Evolutionary conservation across 2,113 vertebrate species (phyloP).

Genomic region (Mormoops blainvillei): DNA sequence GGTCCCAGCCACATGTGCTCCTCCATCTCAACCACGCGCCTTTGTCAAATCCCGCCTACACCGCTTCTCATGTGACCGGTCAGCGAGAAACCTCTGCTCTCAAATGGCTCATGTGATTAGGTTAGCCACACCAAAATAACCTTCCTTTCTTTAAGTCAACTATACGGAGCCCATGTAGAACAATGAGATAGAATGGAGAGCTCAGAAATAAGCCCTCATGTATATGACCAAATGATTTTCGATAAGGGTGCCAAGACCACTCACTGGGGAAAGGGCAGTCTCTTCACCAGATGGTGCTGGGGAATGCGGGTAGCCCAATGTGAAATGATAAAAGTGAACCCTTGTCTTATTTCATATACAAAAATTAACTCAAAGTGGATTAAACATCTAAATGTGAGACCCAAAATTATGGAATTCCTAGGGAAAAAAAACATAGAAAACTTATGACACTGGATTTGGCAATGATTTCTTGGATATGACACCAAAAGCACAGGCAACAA

Average conservation of each 20-base stretch:
- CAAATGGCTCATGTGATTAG: background rate
- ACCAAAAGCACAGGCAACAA: background rate
- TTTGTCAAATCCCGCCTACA: background rate
- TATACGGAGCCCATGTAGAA: background rate
- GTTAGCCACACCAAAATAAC: background rate
- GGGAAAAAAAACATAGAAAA: background rate
- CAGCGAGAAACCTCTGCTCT: background rate
- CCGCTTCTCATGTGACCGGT: background rate
- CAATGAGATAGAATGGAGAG: background rate
- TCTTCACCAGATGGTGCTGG: background rate
- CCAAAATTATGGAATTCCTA: background rate
- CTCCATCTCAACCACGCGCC: background rate
- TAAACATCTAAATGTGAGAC: background rate
- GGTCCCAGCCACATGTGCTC: background rate
- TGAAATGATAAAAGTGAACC: background rate
- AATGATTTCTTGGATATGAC: background rate
- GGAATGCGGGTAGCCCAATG: background rate
- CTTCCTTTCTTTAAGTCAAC: background rate
- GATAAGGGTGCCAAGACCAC: background rate
- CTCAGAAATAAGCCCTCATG: background rate
- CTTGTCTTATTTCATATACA: background rate
- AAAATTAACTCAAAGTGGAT: background rate
- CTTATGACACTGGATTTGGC: background rate
- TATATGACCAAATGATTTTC: background rate
- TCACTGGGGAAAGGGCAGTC: background rate